Base-by-base conservation (phyloP, 2,797 vertebrate genomes). In the Sebastes iracundus region DNA sequence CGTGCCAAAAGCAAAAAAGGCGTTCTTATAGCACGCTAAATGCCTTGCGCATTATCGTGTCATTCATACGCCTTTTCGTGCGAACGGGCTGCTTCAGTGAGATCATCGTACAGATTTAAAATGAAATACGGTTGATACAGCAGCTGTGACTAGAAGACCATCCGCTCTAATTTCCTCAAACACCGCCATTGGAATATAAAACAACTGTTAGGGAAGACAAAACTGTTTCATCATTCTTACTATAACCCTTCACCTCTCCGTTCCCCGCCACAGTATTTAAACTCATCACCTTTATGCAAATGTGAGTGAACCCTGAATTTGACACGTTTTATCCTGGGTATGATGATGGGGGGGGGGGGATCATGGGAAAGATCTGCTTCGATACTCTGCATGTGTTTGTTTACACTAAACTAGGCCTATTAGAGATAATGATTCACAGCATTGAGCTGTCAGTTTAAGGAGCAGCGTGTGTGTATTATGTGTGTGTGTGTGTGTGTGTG, bases 381-480 rank as follows among this genome's bases (percentile, higher is more conserved):
- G 27, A 90, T 88, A 82, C 78, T 76, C 80, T 65, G 81, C 66
- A 28, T 70, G 62, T 88, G 89, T 94, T 93, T 95, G 93, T 94
- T 95, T 94, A 94, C 92, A 89, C 90, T 91, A 91, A 93, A 90
- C 82, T 75, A 72, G 77, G 80, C 91, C 92, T 90, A 94, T 95
- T 92, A 95, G 86, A 90, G 90, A 93, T 94, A 89, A 95, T 94
- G 90, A 95, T 93, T 91, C 88, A 78, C 74, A 81, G 88, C 84
- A 89, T 87, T 83, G 79, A 81, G 87, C 89, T 91, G 92, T 92
- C 90, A 92, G 86, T 89, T 89, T 90, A 83, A 80, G 81, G 64
- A 78, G 80, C 61, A 53, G n/a, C 16, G 38, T 79, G 71, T 76
- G 38, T 72, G 74, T 75, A 62, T 66, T 76, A 25, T 72, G 71